Conservation (phyloP, 2,113 vertebrate genomes). For the Chauna torquata region DNA sequence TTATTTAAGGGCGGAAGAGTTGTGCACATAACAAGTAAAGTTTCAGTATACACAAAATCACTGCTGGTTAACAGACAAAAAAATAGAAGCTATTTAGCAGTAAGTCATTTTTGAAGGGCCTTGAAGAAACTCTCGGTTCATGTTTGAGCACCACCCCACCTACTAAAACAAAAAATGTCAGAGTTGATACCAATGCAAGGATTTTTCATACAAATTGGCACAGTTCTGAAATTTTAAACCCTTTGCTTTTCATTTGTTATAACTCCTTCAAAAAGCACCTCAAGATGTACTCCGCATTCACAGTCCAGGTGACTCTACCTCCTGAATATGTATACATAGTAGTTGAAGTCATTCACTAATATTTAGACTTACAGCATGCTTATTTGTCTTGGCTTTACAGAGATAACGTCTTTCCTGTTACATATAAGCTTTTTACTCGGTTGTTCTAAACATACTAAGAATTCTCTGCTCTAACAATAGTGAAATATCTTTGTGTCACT, state of each 20-base stretch:
- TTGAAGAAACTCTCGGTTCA: neutral
- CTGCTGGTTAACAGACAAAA: neutral
- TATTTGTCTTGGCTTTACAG: slow-evolving; percentile 65
- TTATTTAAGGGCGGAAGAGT: neutral
- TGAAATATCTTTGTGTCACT: slow-evolving; percentile 85
- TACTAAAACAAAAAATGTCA: slow-evolving; percentile 64
- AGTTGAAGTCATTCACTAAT: slow-evolving; percentile 75
- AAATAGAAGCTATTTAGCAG: neutral
- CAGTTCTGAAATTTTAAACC: neutral
- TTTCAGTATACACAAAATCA: neutral
- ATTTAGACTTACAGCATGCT: slow-evolving; percentile 77
- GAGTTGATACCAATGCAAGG: slow-evolving; percentile 55
- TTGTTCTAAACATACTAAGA: slow-evolving; percentile 82
- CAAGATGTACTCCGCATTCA: slow-evolving; percentile 65
- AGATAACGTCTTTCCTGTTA: slow-evolving; percentile 74
- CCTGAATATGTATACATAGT: slow-evolving; percentile 32
- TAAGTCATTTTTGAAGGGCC: neutral
- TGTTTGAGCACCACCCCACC: neutral
- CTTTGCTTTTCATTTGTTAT: neutral
- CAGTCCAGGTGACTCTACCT: slow-evolving; percentile 34
- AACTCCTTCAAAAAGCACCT: slow-evolving; percentile 69
- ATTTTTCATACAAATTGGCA: neutral
- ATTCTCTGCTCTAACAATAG: slow-evolving; percentile 85
- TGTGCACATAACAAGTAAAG: neutral
- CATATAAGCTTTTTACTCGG: slow-evolving; percentile 66